A percentile compares a stretch with the other conserved stretches of the same genome.
Evolutionary conservation across 1,140 invertebrate species (phyloP).

Genomic region (Drosophila dunni): DNA sequence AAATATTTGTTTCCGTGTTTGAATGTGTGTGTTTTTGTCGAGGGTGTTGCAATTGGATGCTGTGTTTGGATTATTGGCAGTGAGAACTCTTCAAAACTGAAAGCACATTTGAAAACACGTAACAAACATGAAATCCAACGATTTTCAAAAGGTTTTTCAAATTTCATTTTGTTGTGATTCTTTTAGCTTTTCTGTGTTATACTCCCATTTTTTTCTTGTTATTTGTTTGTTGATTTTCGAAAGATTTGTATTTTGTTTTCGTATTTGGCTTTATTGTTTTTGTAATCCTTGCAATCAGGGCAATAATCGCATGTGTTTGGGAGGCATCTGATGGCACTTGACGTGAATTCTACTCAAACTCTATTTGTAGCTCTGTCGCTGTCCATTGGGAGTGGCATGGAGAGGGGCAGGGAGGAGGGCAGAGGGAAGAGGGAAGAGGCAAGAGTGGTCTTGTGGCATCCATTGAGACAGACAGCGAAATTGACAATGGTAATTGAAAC

Average conservation of each 20-base stretch:
- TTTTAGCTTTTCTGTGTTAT: not conserved
- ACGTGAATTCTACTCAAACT: conserved; percentile 18
- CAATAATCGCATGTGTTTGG: conserved; percentile 56
- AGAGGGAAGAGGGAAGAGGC: not conserved
- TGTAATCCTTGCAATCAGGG: conserved; percentile 65
- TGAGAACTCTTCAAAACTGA: conserved; percentile 34
- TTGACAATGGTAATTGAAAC: conserved; percentile 79
- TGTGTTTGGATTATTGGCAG: conserved; percentile 35
- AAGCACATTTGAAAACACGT: conserved; percentile 18
- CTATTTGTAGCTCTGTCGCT: not conserved
- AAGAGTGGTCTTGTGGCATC: not conserved
- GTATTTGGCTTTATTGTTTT: not conserved
- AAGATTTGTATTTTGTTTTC: conserved; percentile 10
- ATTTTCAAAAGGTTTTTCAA: conserved; percentile 10
- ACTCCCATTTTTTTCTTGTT: conserved; percentile 1
- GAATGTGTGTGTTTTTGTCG: not conserved
- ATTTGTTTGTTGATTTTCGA: not conserved
- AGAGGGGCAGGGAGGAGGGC: not conserved
- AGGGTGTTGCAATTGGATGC: conserved; percentile 35
- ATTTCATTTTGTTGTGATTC: conserved; percentile 1
- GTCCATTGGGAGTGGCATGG: not conserved
- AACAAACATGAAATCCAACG: conserved; percentile 17
- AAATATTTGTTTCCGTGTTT: no score
- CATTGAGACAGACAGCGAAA: conserved; percentile 33
- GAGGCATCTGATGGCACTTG: conserved; percentile 51